Evolutionary conservation across 2,888 invertebrate species (phyloP).

Genomic region (Holacanthella duospinosa): DNA sequence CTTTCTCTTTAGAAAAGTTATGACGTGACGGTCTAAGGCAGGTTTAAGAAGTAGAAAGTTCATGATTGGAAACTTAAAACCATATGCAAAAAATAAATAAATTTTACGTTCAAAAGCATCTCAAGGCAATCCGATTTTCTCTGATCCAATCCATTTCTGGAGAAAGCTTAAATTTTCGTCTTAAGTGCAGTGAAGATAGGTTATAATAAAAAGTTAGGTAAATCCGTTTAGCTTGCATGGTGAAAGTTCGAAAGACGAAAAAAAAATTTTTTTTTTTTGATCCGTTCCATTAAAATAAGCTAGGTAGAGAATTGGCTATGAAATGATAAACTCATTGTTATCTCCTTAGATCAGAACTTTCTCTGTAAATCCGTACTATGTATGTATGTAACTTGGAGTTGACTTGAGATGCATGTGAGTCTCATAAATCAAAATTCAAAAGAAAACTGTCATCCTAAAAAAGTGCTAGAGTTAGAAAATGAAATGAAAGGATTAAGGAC

Average conservation of each 20-base stretch:
- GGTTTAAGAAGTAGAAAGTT: no score
- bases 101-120: no score
- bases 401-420: neutral
- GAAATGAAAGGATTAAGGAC: neutral
- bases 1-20: neutral
- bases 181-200: neutral
- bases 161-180: neutral
- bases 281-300: neutral
- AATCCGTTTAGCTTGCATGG: neutral
- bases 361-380: no score
- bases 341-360: neutral
- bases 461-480: neutral
- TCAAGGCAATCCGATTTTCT: neutral
- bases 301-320: neutral
- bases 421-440: constrained; percentile 1
- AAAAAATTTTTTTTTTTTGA: no score
- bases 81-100: no score
- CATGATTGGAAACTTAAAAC: no score
- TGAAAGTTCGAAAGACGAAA: neutral
- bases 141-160: neutral
- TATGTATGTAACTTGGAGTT: no score
- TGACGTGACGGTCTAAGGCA: no score
- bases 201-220: neutral
- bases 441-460: neutral
- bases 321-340: neutral